Base-by-base conservation (phyloP, 2,797 vertebrate genomes). In the Hydrophis major region DNA sequence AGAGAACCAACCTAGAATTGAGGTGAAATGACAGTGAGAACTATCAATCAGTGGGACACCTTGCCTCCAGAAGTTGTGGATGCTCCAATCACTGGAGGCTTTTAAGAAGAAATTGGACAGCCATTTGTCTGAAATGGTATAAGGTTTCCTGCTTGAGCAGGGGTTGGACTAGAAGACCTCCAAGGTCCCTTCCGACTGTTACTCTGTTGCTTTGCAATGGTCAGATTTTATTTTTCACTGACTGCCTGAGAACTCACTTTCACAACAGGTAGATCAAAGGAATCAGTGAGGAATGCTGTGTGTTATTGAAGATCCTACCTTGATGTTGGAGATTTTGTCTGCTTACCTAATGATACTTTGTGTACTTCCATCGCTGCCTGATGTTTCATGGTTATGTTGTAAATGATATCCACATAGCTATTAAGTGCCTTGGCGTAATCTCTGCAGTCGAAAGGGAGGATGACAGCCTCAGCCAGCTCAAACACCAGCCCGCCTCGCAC, bases 401-500 rank as follows among this genome's bases (percentile, higher is more conserved):
- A 96, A 94, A 99, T 98, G 94, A 97, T 96, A 6, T 96, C 93
- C 8, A 98, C 96, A 53, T 99, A 99, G 88, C 95, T 98, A 91
- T 92, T 96, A 89, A 99, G 97, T 7, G 98, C 97, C 59, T 91
- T 89, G 66, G 98, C 99, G 32, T 99, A 99, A 96, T 99, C 97
- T 91, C 94, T 97, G 93, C 97, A 98, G 94, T 99, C 97, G 0
- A 99, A 98, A 56, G 99, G 99, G 55, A 99, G 98, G 32, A 99
- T 87, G 86, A 93, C 27, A 20, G 98, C 98, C 91, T 98, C 96
- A 0, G 99, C 99, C 96, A 99, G 74, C 86, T 97, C 98, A 87
- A 99, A 99, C 89, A 99, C 92, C 56, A 99, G 96, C 1, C 98
- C 99, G 4, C 98, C 99, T 94, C 99, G 98, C 90, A 99, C 98